Evolutionary conservation across 2,888 invertebrate species (phyloP).

Genomic region (Mesopsocus fuscifrons): DNA sequence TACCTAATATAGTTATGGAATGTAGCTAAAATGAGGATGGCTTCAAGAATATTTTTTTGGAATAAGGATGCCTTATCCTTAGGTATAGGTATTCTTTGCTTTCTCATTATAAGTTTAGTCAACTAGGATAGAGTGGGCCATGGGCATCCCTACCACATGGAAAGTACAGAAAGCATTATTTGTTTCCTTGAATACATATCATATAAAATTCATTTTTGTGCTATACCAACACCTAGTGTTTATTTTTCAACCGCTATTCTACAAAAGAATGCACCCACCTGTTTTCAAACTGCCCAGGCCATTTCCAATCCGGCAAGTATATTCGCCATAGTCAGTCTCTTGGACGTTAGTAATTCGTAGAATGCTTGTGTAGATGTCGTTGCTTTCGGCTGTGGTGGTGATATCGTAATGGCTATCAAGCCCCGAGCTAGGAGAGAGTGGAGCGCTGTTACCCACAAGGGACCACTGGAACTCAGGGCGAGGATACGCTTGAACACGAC

Average conservation of each 20-base stretch:
- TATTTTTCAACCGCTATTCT: not conserved
- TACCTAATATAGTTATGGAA: no score
- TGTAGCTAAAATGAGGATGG: no score
- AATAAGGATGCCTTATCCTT: no score
- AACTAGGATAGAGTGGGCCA: no score
- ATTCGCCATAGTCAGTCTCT: constrained; percentile 78
- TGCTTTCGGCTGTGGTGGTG: constrained; percentile 57
- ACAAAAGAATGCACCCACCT: constrained; percentile 13
- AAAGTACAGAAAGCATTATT: no score
- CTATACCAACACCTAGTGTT: not conserved
- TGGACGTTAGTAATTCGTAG: constrained; percentile 48
- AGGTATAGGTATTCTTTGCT: no score
- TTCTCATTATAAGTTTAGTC: no score
- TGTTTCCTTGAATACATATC: no score
- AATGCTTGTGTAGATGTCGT: constrained; percentile 69
- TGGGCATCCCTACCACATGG: no score
- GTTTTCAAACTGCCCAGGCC: constrained; percentile 41
- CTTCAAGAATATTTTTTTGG: no score
- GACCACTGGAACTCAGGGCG: constrained; percentile 88
- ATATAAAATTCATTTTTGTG: not conserved
- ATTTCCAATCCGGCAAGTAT: constrained; percentile 74
- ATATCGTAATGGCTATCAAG: constrained; percentile 76
- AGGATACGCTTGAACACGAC: constrained; percentile 80
- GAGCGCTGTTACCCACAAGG: constrained; percentile 52
- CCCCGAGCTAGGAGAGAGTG: constrained; percentile 51